Evolutionary conservation across 2,113 vertebrate genomes (phyloP).

Genomic region (Phylloscopus trochilus): DNA sequence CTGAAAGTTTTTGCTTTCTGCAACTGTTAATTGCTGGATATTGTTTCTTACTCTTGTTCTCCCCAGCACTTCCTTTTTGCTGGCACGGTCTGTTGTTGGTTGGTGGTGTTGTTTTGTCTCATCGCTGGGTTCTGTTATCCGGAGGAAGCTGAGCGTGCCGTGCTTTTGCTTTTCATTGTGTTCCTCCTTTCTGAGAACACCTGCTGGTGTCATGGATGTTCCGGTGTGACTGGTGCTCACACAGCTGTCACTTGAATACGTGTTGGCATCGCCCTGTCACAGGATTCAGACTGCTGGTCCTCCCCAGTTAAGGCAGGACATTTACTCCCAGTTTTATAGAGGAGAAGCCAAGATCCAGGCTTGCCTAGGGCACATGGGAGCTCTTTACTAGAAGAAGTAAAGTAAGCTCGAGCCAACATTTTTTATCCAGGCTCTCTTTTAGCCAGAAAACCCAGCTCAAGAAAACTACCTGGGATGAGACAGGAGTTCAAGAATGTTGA

Average conservation of each 20-base stretch:
- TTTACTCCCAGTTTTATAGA: not conserved
- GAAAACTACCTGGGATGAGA: not conserved
- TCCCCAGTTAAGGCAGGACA: not conserved
- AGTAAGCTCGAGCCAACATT: not conserved
- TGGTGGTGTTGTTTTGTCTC: not conserved
- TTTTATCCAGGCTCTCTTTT: not conserved
- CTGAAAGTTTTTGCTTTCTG: not conserved
- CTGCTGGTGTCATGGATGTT: not conserved
- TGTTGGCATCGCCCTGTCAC: accelerated
- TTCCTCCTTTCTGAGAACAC: not conserved
- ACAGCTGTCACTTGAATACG: accelerated
- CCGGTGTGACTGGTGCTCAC: not conserved
- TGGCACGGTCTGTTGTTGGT: not conserved
- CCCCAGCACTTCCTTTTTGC: not conserved
- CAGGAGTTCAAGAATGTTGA: not conserved
- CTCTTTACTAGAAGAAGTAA: not conserved
- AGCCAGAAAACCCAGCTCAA: not conserved
- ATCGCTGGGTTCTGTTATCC: not conserved
- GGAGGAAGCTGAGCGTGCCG: not conserved
- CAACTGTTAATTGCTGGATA: not conserved
- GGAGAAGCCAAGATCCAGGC: not conserved
- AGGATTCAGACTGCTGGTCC: not conserved
- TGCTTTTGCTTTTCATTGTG: not conserved
- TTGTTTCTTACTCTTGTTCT: not conserved
- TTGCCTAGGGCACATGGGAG: not conserved